A percentile compares a stretch with the other conserved stretches of the same genome.
phyloP scores from a whole-genome alignment of 2,113 vertebrate genomes.

The Oreocharis arfaki region DNA sequence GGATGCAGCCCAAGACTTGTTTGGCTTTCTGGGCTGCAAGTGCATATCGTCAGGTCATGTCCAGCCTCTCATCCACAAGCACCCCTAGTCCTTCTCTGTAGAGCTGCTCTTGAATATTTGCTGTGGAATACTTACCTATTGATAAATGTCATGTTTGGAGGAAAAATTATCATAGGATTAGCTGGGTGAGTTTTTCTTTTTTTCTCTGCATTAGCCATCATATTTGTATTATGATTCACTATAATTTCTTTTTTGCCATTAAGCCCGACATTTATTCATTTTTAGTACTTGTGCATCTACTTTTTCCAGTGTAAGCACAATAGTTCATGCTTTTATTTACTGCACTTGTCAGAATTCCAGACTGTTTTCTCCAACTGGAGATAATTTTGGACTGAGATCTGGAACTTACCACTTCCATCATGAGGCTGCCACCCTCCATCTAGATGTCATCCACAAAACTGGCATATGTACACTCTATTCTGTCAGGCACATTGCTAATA shows the following conservation, averaged over 20 bases:
- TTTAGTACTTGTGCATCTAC: neutral
- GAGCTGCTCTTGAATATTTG: neutral
- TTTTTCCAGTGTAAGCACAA: neutral
- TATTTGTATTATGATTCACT: neutral
- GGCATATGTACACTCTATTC: neutral
- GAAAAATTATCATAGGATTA: neutral
- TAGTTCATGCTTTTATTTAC: neutral
- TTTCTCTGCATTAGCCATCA: neutral
- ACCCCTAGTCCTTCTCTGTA: neutral
- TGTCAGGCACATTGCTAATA: neutral
- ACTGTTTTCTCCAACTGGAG: neutral
- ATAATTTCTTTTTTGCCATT: neutral
- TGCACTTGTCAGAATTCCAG: neutral
- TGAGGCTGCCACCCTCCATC: neutral
- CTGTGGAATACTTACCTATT: neutral
- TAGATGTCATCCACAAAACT: neutral
- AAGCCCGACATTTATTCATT: neutral
- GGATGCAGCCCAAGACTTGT: neutral
- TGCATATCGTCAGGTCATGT: neutral
- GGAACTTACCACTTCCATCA: neutral
- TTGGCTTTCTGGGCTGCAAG: neutral
- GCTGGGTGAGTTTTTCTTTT: rapidly evolving
- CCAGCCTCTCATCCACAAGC: neutral
- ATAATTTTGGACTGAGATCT: neutral
- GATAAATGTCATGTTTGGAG: neutral